Conservation (phyloP, 2,113 vertebrate species). For the Hemiscyllium ocellatum region DNA sequence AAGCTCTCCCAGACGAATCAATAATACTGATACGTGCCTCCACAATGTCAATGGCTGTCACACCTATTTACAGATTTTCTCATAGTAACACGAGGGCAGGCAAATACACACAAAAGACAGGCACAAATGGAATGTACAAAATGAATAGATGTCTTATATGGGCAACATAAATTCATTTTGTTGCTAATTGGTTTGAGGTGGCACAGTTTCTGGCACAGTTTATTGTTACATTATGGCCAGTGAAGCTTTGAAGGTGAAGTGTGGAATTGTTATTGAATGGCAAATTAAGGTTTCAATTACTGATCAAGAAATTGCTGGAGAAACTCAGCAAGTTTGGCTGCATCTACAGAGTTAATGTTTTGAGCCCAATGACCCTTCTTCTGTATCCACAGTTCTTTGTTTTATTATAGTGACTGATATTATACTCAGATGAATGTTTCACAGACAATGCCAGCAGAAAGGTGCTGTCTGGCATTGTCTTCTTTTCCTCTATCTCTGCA, state of each 20-base stretch:
- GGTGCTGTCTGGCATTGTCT: no score
- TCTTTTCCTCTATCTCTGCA: no score
- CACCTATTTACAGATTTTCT: neutral
- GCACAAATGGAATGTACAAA: neutral
- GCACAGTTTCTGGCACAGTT: neutral
- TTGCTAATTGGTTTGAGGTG: neutral
- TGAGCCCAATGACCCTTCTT: no score
- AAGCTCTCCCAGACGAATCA: neutral
- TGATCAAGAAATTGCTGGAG: no score
- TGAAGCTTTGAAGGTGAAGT: neutral
- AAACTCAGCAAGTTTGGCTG: no score
- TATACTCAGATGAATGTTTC: no score
- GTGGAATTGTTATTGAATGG: no score
- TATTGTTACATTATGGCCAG: neutral
- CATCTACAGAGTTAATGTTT: no score
- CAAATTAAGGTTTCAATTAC: no score
- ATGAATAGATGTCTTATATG: neutral
- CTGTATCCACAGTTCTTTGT: no score
- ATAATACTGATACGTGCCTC: neutral
- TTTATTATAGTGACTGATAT: no score
- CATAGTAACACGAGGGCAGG: neutral
- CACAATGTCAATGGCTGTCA: neutral
- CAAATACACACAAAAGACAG: neutral
- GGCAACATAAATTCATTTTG: neutral
- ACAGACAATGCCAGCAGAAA: no score